Evolutionary conservation across 64 coral and sea anemone species (phyloP).

Genomic region (Platygyra sinensis): DNA sequence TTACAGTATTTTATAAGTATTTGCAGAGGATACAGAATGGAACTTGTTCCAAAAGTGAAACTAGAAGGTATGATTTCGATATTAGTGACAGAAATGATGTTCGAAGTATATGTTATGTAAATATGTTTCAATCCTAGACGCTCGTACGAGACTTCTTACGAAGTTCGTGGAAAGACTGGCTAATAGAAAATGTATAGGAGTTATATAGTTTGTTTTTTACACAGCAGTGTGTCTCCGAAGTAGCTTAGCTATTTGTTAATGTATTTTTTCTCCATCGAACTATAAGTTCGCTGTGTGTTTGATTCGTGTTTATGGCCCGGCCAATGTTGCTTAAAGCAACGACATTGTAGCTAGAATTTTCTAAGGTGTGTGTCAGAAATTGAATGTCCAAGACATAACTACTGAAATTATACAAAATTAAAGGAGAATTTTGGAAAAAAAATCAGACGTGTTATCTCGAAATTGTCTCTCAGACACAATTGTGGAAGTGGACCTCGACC

Average conservation of each 20-base stretch:
- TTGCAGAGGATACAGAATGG: constrained; percentile 21
- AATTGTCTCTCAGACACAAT: not conserved
- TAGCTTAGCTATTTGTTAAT: constrained; percentile 57
- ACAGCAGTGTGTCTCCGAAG: not conserved
- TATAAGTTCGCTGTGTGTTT: constrained; percentile 13
- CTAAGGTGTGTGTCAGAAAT: not conserved
- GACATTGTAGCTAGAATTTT: not conserved
- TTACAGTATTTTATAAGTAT: constrained; percentile 36
- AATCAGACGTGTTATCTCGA: not conserved
- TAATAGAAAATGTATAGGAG: constrained; percentile 11
- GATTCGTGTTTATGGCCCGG: not conserved
- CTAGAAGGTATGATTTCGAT: constrained; percentile 23
- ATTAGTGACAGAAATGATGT: constrained; percentile 13
- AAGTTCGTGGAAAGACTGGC: constrained; percentile 29
- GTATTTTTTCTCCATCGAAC: constrained; percentile 29
- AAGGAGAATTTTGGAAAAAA: constrained; percentile 7
- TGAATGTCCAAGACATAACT: constrained; percentile 29
- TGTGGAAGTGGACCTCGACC: not conserved
- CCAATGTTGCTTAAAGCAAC: constrained; percentile 40
- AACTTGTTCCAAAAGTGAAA: constrained; percentile 39
- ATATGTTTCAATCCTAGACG: constrained; percentile 40
- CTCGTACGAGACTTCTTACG: constrained; percentile 4
- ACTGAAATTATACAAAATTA: constrained; percentile 54
- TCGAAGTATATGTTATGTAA: constrained; percentile 6
- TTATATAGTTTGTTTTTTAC: constrained; percentile 44